Evolutionary conservation across 2,797 vertebrate genomes (phyloP).

Genomic region (Onychomys arenicola): DNA sequence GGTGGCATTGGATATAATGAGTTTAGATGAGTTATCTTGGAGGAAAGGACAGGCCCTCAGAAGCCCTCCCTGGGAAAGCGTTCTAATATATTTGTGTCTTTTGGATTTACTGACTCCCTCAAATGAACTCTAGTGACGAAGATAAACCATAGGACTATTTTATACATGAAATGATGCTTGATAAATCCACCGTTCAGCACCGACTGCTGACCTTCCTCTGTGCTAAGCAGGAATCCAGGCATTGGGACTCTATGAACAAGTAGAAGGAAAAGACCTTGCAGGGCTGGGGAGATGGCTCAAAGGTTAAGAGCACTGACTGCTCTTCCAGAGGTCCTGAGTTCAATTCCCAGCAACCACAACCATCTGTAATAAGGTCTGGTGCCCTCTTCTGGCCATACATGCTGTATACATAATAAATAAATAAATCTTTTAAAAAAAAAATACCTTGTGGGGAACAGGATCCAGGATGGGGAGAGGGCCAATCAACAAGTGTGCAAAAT

Average conservation of each 20-base stretch:
- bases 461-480: not conserved
- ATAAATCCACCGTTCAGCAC: not conserved
- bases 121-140: not conserved
- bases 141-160: conserved; percentile 3
- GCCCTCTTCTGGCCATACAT: too few species aligned
- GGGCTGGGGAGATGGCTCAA: too few species aligned
- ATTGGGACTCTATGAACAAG: not conserved
- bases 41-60: not conserved
- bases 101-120: not conserved
- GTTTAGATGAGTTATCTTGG: conserved; percentile 23
- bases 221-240: not conserved
- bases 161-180: not conserved
- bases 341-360: too few species aligned
- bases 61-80: not conserved
- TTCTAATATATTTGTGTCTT: not conserved
- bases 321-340: too few species aligned
- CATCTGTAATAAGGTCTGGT: too few species aligned
- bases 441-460: not conserved
- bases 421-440: too few species aligned
- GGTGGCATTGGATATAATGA: not conserved
- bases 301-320: too few species aligned
- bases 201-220: not conserved
- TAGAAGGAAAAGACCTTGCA: not conserved
- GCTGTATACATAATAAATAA: too few species aligned
- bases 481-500: not conserved